phyloP scores from a whole-genome alignment of 1,140 invertebrate species.

The Dreissena polymorpha region DNA sequence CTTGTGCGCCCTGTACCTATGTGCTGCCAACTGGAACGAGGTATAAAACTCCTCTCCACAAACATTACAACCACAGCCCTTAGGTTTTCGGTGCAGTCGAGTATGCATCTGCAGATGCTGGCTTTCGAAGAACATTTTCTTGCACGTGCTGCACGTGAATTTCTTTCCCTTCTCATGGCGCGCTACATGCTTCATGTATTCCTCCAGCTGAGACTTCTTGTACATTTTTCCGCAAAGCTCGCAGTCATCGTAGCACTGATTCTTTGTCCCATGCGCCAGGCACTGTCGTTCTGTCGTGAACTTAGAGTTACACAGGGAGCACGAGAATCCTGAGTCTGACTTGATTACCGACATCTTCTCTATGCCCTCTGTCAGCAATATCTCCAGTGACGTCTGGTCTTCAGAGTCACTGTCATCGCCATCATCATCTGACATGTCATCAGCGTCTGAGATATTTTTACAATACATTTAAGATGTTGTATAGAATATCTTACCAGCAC shows the following conservation, averaged over 20 bases:
- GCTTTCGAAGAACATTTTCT: slow-evolving; percentile 26
- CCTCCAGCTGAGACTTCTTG: slow-evolving; percentile 25
- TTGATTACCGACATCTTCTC: slow-evolving; percentile 34
- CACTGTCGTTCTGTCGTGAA: slow-evolving; percentile 23
- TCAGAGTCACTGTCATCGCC: background rate
- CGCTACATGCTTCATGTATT: slow-evolving; percentile 19
- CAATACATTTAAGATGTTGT: too few species aligned
- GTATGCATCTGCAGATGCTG: slow-evolving; percentile 34
- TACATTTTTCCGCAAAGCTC: slow-evolving; percentile 33
- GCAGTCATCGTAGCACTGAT: slow-evolving; percentile 20
- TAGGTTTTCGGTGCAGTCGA: slow-evolving; percentile 3
- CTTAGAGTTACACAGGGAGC: slow-evolving; percentile 41
- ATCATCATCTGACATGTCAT: slow-evolving; percentile 26
- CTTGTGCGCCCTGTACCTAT: slow-evolving; percentile 19
- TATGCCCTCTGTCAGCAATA: background rate
- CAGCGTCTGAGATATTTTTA: background rate
- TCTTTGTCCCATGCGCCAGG: slow-evolving; percentile 20
- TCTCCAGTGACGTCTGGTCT: slow-evolving; percentile 17
- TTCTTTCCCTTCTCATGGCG: slow-evolving; percentile 34
- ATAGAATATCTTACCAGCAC: too few species aligned
- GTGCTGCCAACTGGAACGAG: slow-evolving; percentile 39
- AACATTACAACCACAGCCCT: background rate
- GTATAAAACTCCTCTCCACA: slow-evolving; percentile 36
- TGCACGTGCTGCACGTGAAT: slow-evolving; percentile 4
- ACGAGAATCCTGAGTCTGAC: slow-evolving; percentile 5